A percentile compares a stretch with the other conserved stretches of the same genome.
These are phyloP conservation scores for Henicopernis longicauda DNA, from an alignment of 2,113 vertebrate genomes.

Conservation along the genomic window DNA sequence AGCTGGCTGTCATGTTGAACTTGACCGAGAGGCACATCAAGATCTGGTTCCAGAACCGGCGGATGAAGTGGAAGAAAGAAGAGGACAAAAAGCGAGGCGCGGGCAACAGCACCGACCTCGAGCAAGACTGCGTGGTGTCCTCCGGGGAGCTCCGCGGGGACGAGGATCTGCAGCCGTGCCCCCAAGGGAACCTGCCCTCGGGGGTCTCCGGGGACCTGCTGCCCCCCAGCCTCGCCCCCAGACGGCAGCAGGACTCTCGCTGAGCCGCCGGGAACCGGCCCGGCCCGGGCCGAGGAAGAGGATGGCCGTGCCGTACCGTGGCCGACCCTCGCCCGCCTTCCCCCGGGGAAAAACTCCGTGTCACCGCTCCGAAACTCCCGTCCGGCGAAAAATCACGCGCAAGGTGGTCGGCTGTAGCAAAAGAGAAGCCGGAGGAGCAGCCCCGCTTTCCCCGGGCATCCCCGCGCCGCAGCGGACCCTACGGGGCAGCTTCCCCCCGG, in stretches of 20 bases:
- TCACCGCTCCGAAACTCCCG: background rate
- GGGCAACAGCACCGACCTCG: constrained; percentile 69
- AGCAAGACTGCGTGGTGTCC: constrained; percentile 91
- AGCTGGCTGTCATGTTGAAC: constrained; percentile 92
- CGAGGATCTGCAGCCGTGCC: constrained; percentile 66
- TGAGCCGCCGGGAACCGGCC: constrained; percentile 18
- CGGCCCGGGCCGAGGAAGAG: background rate
- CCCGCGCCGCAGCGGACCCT: background rate
- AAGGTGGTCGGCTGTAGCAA: too few species aligned
- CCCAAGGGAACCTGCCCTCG: background rate
- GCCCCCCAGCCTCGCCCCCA: constrained; percentile 53
- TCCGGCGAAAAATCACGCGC: background rate
- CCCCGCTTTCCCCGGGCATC: background rate
- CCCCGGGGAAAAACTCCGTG: background rate
- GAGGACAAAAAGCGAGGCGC: constrained; percentile 86
- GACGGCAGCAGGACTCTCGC: constrained; percentile 61
- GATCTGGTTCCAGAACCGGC: constrained; percentile 98
- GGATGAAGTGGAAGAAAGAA: constrained; percentile 99
- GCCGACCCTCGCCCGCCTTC: background rate
- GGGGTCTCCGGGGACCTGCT: constrained; percentile 56
- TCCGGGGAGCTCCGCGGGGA: constrained; percentile 77
- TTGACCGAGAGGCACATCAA: constrained; percentile 98
- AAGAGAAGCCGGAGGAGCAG: background rate
- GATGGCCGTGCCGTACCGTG: too few species aligned
- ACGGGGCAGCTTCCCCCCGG: background rate